Percentiles rank a stretch among this genome's conserved stretches.
Evolutionary conservation across 2,888 invertebrate genomes (phyloP).

Genomic region (Acholoe squamosa): DNA sequence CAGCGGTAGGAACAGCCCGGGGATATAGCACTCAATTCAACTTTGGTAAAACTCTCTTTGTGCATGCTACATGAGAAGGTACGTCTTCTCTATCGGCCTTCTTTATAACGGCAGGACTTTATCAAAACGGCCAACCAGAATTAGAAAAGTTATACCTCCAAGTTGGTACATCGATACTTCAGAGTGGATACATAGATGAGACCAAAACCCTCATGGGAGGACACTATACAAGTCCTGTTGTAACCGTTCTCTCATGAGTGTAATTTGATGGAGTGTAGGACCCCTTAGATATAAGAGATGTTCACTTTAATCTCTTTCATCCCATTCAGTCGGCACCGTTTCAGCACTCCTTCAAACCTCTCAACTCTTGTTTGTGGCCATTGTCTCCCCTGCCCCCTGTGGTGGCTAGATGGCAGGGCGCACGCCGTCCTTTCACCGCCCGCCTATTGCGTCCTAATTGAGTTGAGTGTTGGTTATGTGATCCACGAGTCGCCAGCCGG

Average conservation of each 20-base stretch:
- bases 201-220: no score
- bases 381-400: conserved; percentile 2
- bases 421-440: not conserved
- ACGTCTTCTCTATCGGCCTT: no score
- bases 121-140: no score
- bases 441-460: not conserved
- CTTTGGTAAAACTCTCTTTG: no score
- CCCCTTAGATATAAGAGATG: not conserved
- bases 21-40: no score
- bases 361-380: not conserved
- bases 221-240: not conserved
- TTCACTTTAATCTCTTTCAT: conserved; percentile 10
- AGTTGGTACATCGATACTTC: no score
- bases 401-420: conserved; percentile 6
- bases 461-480: not conserved
- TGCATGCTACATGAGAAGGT: no score
- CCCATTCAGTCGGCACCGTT: not conserved
- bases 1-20: no score
- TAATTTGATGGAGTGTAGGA: not conserved
- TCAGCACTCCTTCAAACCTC: not conserved
- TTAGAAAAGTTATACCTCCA: no score
- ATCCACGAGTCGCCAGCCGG: not conserved
- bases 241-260: not conserved
- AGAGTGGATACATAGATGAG: no score
- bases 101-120: no score